Conservation (phyloP, 1,140 invertebrate species). For the Pentalonia nigronervosa region DNA sequence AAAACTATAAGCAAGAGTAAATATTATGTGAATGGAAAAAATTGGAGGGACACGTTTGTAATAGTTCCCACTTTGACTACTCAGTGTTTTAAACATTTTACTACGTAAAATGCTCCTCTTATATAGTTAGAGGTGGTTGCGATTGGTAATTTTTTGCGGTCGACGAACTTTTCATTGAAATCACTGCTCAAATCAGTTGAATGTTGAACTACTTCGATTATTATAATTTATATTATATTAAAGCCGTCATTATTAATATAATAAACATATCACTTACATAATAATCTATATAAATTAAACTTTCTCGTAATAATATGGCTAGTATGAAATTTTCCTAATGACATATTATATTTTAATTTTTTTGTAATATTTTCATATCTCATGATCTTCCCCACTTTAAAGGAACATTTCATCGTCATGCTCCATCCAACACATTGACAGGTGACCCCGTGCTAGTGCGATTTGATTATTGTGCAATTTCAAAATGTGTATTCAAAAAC, state of each 20-base stretch:
- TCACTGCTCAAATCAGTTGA: not conserved
- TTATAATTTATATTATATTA: not conserved
- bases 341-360: not conserved
- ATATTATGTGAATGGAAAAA: not conserved
- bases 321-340: not conserved
- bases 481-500: not conserved
- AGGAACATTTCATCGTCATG: not conserved
- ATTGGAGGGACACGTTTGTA: not conserved
- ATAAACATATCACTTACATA: not conserved
- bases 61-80: not conserved
- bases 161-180: not conserved
- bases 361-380: not conserved
- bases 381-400: not conserved
- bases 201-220: conserved; percentile 15
- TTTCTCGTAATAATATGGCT: not conserved
- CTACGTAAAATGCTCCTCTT: not conserved
- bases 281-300: not conserved
- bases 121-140: not conserved
- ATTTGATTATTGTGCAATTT: not conserved
- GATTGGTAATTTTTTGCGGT: not conserved
- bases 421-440: not conserved
- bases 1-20: not conserved
- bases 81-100: not conserved
- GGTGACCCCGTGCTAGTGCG: not conserved
- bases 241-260: not conserved